phyloP scores from a whole-genome alignment of 2,888 invertebrate species.

The Drosophila engyochracea region DNA sequence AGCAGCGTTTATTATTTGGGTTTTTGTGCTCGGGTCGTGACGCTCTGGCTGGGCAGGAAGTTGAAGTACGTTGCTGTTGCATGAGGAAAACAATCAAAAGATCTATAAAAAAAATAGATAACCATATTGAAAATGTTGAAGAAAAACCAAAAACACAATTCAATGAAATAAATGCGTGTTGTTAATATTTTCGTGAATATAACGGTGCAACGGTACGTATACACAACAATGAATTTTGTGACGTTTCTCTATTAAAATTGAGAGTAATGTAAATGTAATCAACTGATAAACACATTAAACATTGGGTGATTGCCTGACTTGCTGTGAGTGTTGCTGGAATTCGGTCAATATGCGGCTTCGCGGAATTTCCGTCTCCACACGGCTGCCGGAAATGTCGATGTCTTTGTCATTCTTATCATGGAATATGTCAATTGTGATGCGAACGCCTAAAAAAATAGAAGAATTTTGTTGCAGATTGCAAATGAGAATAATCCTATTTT shows the following conservation, averaged over 20 bases:
- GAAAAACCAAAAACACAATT: conserved; percentile 20
- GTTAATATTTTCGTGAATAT: conserved; percentile 15
- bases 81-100: conserved; percentile 6
- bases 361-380: conserved; percentile 84
- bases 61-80: conserved; percentile 1
- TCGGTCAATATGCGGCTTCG: conserved; percentile 83
- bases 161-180: conserved; percentile 36
- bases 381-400: conserved; percentile 81
- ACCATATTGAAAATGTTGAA: conserved; percentile 2
- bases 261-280: conserved; percentile 3
- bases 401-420: conserved; percentile 74
- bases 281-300: conserved; percentile 42
- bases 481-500: neutral
- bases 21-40: conserved; percentile 34
- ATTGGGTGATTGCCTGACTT: conserved; percentile 22
- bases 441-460: conserved; percentile 73
- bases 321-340: conserved; percentile 73
- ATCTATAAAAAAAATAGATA: neutral
- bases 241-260: conserved; percentile 20
- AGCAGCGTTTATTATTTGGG: conserved; percentile 35
- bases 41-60: conserved; percentile 46
- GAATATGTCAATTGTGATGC: conserved; percentile 83
- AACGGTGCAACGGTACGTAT: conserved; percentile 33
- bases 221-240: conserved; percentile 63
- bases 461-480: neutral